Evolutionary conservation across 2,113 vertebrate genomes (phyloP).

Genomic region (Rana temporaria): DNA sequence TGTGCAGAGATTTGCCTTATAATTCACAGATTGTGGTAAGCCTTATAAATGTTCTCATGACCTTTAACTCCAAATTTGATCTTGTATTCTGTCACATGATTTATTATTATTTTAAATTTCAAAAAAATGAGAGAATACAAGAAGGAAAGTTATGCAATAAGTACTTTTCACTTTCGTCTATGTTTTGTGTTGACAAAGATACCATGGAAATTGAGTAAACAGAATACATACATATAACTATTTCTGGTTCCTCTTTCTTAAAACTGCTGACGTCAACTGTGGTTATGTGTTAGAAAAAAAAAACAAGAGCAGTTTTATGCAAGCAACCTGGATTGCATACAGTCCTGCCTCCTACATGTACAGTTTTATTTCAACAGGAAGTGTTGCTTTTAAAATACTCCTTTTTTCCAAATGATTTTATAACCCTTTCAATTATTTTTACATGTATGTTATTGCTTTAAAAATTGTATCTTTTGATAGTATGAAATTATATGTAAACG

Average conservation of each 20-base stretch:
- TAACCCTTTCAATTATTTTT: too few relatives aligned
- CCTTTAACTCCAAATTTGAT: background rate
- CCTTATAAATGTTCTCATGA: too few relatives aligned
- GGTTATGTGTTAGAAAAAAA: conserved; percentile 34
- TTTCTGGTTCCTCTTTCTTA: conserved; percentile 38
- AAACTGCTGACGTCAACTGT: conserved; percentile 19
- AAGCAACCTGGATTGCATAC: conserved; percentile 20
- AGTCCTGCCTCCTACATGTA: too few relatives aligned
- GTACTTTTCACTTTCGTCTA: background rate
- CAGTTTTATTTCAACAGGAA: too few relatives aligned
- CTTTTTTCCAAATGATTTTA: too few relatives aligned
- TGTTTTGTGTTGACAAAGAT: conserved; percentile 8
- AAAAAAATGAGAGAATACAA: background rate
- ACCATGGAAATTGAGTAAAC: conserved; percentile 33
- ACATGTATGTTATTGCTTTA: too few relatives aligned
- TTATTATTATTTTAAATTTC: background rate
- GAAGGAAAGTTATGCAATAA: background rate
- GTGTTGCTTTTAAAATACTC: too few relatives aligned
- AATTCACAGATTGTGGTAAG: too few relatives aligned
- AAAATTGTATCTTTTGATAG: too few relatives aligned
- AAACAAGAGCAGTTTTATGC: conserved; percentile 27
- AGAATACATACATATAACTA: background rate
- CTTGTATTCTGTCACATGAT: background rate
- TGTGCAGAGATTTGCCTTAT: too few relatives aligned
- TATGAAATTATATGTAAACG: too few relatives aligned